Evolutionary conservation across 2,888 invertebrate species (phyloP), one percentile per base, ranked within the genome.

Genomic region (Dasysyrphus albostriatus): DNA sequence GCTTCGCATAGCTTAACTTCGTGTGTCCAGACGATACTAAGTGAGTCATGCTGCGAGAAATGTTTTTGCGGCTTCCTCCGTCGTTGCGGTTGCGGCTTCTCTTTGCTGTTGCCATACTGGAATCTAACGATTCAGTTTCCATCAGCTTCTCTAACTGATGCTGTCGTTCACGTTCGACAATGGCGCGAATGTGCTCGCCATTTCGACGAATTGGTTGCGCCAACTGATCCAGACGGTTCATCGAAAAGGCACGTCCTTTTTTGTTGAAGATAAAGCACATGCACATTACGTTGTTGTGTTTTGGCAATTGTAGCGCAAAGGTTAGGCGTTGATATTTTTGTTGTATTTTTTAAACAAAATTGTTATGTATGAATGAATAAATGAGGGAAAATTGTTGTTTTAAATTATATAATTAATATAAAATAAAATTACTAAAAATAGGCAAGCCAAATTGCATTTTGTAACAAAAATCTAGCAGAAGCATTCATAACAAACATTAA

Each of bases 221-320:
- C 93, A 96, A 94, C 92, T 96, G 95, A 95, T 98, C 98, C 94
- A 98, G 95, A 90, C 98, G 96, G 91, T 97, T 96, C 97, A 98
- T 97, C 93, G 97, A 97, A 94, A 96, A 96, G 91, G 98, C 97
- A 95, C 98, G 97, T 95, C 96, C 96, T 96, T 89, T 88, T 88
- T 63, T 49, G 47, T 39, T 61, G 39, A 29, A 59, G 42, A 16
- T 32, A 29, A 73, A 29, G 34, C 37, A 34, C 32, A 74, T 65
- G 37, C 5, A 32, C 44, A 63, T 67, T 34, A 70, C 75, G 61
- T 61, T 85, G 83, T 73, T 61, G 84, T 65, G 61, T 74, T 47
- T 47, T 56, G 59, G 19, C 42, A 63, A 42, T 51, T 32, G 47
- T 73, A 63, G 65, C 12, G 47, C 61, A 75, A 58, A n/a, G 32